Percentiles rank a stretch among this genome's conserved stretches.
These are phyloP conservation scores for Eulemur mongoz DNA, from an alignment of 2,797 vertebrate species.

Conservation along the genomic window DNA sequence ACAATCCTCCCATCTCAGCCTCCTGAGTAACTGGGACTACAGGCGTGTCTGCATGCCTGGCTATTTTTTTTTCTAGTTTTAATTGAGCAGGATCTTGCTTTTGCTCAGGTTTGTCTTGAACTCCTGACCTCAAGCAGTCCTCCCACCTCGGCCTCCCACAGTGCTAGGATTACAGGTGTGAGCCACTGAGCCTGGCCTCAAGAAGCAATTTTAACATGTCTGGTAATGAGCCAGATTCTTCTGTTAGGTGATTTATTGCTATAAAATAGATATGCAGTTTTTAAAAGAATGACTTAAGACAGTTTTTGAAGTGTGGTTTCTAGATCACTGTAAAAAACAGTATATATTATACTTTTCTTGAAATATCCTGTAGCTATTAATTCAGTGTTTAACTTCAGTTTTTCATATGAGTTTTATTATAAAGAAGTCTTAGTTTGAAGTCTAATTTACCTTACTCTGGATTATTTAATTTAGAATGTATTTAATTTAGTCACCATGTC, in stretches of 20 bases:
- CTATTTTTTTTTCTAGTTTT: too few species aligned
- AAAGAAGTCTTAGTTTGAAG: conserved; percentile 34
- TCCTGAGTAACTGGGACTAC: too few species aligned
- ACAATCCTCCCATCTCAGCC: too few species aligned
- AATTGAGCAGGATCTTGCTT: too few species aligned
- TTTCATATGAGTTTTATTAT: not conserved
- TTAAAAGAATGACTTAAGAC: not conserved
- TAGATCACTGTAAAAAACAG: not conserved
- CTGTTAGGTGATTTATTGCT: not conserved
- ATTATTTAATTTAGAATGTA: not conserved
- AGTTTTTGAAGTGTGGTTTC: not conserved
- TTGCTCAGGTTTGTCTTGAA: too few species aligned
- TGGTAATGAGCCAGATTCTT: not conserved
- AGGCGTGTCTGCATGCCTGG: too few species aligned
- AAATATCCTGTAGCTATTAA: not conserved
- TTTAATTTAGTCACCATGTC: not conserved
- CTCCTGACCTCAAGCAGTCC: too few species aligned
- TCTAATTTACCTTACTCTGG: not conserved
- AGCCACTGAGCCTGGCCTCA: not conserved
- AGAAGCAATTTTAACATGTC: not conserved
- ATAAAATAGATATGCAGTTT: not conserved
- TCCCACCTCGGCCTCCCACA: too few species aligned
- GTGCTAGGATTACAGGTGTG: too few species aligned
- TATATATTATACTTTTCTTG: not conserved
- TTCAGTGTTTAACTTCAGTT: not conserved